Conservation (phyloP, 1,140 invertebrate genomes). For the Lutraria rhynchaena region DNA sequence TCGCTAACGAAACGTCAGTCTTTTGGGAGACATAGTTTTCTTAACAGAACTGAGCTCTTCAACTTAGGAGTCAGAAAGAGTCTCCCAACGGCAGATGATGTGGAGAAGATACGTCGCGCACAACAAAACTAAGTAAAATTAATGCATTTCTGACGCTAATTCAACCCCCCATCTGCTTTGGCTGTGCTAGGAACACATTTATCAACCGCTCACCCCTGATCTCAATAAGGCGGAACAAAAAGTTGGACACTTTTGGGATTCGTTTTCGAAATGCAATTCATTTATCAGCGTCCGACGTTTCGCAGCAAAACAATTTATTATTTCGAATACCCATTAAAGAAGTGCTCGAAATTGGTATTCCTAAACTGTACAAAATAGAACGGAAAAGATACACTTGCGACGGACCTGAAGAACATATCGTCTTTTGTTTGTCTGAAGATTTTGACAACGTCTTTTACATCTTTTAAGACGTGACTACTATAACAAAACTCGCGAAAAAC, state of each 20-base stretch:
- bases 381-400: no score
- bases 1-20: conserved; percentile 31
- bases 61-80: conserved; percentile 13
- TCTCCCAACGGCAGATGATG: conserved; percentile 35
- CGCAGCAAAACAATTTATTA: conserved; percentile 35
- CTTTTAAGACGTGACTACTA: no score
- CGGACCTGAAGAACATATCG: no score
- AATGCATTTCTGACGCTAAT: conserved; percentile 55
- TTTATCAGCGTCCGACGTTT: conserved; percentile 36
- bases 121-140: conserved; percentile 58
- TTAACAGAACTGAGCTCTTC: conserved; percentile 39
- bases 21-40: conserved; percentile 19
- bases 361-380: no score
- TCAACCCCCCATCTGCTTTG: conserved; percentile 46
- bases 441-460: no score
- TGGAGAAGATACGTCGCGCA: conserved; percentile 37
- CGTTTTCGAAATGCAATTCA: conserved; percentile 50
- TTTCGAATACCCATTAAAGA: conserved; percentile 40
- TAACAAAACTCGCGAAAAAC: no score
- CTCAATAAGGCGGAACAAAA: conserved; percentile 44
- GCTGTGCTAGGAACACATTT: conserved; percentile 46
- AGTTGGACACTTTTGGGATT: conserved; percentile 56
- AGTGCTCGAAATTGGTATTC: not conserved
- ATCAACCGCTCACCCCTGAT: conserved; percentile 51
- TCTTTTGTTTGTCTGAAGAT: no score